Base-by-base conservation (phyloP, 1,140 invertebrate species). In the Drosophila baimaii region DNA sequence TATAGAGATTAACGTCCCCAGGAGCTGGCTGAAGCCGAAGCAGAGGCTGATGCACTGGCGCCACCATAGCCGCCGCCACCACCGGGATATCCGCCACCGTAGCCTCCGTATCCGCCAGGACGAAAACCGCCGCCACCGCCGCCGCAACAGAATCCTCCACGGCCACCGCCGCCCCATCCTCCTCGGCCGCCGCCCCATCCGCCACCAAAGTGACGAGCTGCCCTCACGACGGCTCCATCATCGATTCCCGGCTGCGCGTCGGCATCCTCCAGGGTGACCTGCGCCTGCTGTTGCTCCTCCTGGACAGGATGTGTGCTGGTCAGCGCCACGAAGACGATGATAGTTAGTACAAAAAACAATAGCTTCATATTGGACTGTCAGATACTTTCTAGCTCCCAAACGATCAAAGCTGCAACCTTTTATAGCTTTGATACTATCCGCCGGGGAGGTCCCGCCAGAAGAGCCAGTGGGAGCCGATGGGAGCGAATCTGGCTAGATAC, bases 361-460 rank as follows among this genome's bases (percentile, higher is more conserved):
- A 64, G 80, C 43, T 89, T 83, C 84, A 88, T 88, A 44, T 69
- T 88, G 59, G 44, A 57, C 13, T 55, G 17, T 55, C 55, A 29
- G 54, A 54, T 52, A 74, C 68, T 47, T 77, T 81, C 77, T 89
- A 77, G 9, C 46, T 29, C 13, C 25, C 8, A 9, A 21, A 29
- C 25, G 10, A 39, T n/a, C 12, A 10, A 43, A 17, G 49, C 17
- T 15, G 39, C 12, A 35, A 49, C 13, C 72, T 89, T 83, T 55
- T 88, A 89, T 88, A 84, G 57, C 31, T 27, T 33, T 2, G 29
- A 37, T 5, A 31, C 15, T 23, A 5, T 17, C 8, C 21, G 82
- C 8, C 21, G 82, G 82, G 82, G 77, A 77, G 46, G 49, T 66
- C 57, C 84, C 79, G 6, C 15, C 1, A 29, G 33, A 29, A 65